Evolutionary conservation across 2,888 invertebrate genomes (phyloP), one percentile per base, ranked within the genome.

Genomic region (Ichneumon xanthorius): DNA sequence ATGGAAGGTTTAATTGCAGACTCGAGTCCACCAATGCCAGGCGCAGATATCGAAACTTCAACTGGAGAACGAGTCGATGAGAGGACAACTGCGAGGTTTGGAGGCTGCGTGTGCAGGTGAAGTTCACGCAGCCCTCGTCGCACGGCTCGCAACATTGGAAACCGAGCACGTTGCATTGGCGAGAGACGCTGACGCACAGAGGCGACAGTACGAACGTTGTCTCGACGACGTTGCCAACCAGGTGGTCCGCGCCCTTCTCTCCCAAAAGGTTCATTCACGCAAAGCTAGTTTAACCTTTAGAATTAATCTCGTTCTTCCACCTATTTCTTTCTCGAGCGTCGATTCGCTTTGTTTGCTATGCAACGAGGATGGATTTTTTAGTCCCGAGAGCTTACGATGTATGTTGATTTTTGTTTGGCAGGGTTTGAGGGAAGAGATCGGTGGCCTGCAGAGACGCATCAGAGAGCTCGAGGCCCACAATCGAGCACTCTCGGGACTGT

Each of bases 151-250:
- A 87, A 93, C 94, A 81, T 90, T 95, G 84, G 96, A 96, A 91
- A 95, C 95, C 33, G 96, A 96, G 89, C 96, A 96, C 92, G 95
- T 95, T 45, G 95, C 95, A n/a, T 92, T 96, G 87, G 95, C 95
- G 70, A 94, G 95, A 85, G 96, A 96, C 92, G 96, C 96, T 79
- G 96, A 96, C 91, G 95, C 95, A 84, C 96, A 96, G 88, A 94
- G 96, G 85, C 95, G 96, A 86, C 97, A 97, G 91, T 97, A 97
- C 94, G 97, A 97, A 94, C 94, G 96, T 90, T 95, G 97, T 93
- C 94, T 97, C 91, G 97, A 98, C 94, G 97, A 98, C 94, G 97
- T 98, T 87, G 97, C 97, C 85, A 97, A 97, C 94, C 97, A 97
- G 93, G 97, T 97, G 88, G 97, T 98, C 82, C 96, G 97, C 89